Base-by-base conservation (phyloP, 2,888 invertebrate species). In the Cotesia congregata region DNA sequence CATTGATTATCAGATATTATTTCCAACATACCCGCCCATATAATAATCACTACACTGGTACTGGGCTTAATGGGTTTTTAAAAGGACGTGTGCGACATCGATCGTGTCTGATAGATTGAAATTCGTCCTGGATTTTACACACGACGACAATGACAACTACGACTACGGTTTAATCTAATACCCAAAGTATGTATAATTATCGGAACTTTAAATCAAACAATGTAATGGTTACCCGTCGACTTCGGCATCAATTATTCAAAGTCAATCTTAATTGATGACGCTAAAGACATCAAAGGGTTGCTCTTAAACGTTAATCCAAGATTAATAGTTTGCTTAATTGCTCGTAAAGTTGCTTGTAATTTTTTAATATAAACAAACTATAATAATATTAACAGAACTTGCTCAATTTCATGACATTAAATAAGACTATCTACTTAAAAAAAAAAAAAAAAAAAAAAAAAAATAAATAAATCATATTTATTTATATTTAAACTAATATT, bases 1-100 rank as follows among this genome's bases (percentile, higher is more conserved):
- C 85, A 88, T 88, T 88, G 87, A 88, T 89, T 88, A 87, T 83
- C 83, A 86, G 84, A 86, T 85, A 88, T 88, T 87, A 87, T 88
- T 77, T 77, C 70, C 74, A 86, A 83, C 67, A 87, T 87, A 65
- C 86, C 87, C 87, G 87, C 88, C 88, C 86, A 83, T 83, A 80
- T 83, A 82, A 86, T 86, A 84, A 83, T 85, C 82, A 79, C 77
- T 67, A 77, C 64, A 70, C 65, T 67, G 41, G 60, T 82, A 82
- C 84, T 82, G 84, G 75, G 83, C 87, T 87, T 88, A 89, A 88
- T 88, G 85, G 83, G 85, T 85, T 86, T 88, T 88, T 88, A 86
- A 88, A 87, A 84, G 83, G 80, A 83, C 77, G 60, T 15, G n/a
- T 62, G 17, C 41, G 76, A 72, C 77, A 78, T 75, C 76, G 72